Conservation (phyloP, 2,113 vertebrate species). For the Emydura subglobosa region DNA sequence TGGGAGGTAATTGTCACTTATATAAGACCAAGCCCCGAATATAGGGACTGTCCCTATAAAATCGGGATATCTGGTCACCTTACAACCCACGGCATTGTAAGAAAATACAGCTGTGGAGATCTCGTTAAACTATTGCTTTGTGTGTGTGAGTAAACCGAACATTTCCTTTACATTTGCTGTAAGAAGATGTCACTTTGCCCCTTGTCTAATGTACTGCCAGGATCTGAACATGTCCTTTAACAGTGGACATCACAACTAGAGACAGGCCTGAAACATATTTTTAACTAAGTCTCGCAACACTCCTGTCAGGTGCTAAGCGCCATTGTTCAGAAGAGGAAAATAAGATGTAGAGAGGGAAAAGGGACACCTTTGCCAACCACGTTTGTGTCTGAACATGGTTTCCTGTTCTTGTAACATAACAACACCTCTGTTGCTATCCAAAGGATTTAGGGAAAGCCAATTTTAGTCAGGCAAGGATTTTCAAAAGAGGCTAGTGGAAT, state of each 20-base stretch:
- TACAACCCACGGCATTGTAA: background rate
- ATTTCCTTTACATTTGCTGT: background rate
- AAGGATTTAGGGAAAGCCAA: background rate
- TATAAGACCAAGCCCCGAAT: too few relatives aligned
- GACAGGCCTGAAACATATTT: background rate
- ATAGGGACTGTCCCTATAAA: too few relatives aligned
- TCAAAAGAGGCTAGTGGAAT: background rate
- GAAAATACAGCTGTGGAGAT: background rate
- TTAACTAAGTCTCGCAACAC: background rate
- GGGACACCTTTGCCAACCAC: background rate
- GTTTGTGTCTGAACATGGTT: accelerated
- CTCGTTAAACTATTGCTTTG: background rate
- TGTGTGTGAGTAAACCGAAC: background rate
- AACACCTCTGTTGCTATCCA: background rate
- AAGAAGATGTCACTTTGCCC: background rate
- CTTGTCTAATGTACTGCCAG: background rate
- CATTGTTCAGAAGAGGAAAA: background rate
- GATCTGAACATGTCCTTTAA: background rate
- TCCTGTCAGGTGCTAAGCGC: background rate
- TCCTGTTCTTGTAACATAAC: background rate
- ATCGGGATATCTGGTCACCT: too few relatives aligned
- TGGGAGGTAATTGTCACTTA: too few relatives aligned
- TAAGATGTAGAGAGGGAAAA: background rate
- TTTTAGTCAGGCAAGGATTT: background rate
- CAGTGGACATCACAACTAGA: background rate